A percentile compares a stretch with the other conserved stretches of the same genome.
phyloP scores from a whole-genome alignment of 2,888 invertebrate species.

The Liodrosophila aerea region DNA sequence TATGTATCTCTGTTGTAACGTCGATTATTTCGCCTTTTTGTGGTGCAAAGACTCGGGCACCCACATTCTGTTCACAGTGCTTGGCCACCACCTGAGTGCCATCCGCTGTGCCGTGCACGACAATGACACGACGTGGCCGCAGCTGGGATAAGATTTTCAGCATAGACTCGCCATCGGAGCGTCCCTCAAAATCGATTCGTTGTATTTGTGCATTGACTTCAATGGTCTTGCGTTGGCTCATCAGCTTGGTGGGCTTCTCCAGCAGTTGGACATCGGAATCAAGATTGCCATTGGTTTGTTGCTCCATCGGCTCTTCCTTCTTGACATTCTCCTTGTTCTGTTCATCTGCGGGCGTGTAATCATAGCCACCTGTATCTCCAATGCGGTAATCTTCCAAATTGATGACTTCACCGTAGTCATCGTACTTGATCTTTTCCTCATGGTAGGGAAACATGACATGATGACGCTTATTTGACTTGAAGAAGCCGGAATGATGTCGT shows the following conservation, averaged over 20 bases:
- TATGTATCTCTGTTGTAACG: slow-evolving; percentile 98
- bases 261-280: slow-evolving; percentile 81
- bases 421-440: slow-evolving; percentile 94
- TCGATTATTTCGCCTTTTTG: slow-evolving; percentile 91
- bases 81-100: slow-evolving; percentile 87
- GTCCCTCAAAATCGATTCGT: slow-evolving; percentile 98
- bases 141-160: slow-evolving; percentile 91
- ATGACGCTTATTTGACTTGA: slow-evolving; percentile 94
- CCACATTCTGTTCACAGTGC: slow-evolving; percentile 87
- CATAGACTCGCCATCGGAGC: slow-evolving; percentile 92
- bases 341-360: slow-evolving; percentile 61
- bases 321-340: slow-evolving; percentile 80
- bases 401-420: slow-evolving; percentile 98
- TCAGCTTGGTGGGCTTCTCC: slow-evolving; percentile 96
- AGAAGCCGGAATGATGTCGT: slow-evolving; percentile 88
- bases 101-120: slow-evolving; percentile 89
- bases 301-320: slow-evolving; percentile 67
- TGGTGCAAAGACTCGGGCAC: slow-evolving; percentile 92
- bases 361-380: slow-evolving; percentile 86
- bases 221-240: slow-evolving; percentile 88
- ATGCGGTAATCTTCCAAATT: slow-evolving; percentile 95
- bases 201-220: slow-evolving; percentile 92
- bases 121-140: slow-evolving; percentile 90
- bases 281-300: slow-evolving; percentile 53
- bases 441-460: slow-evolving; percentile 98